Conservation (phyloP, 2,888 invertebrate species). For the Agriopis leucophaearia region DNA sequence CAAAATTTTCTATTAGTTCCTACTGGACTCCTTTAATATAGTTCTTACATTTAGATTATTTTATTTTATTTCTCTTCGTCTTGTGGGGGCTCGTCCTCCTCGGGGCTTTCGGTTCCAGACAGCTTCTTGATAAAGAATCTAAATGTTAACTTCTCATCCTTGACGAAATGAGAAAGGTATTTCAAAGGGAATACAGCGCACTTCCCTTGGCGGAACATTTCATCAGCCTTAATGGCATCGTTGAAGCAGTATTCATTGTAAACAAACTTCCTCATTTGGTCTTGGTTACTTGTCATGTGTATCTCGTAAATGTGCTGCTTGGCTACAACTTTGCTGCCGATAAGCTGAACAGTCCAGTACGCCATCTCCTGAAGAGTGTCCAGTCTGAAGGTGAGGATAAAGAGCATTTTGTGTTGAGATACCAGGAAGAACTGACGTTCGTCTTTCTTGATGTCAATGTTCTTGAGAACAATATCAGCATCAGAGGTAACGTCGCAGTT, state of each 20-base stretch:
- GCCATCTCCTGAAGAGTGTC: constrained; percentile 73
- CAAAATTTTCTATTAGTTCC: too few relatives aligned
- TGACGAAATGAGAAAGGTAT: constrained; percentile 64
- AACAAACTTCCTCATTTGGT: constrained; percentile 64
- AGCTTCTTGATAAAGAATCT: constrained; percentile 68
- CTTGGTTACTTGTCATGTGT: constrained; percentile 68
- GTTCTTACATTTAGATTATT: too few relatives aligned
- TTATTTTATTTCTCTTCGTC: too few relatives aligned
- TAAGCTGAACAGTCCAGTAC: constrained; percentile 74
- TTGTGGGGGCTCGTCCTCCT: too few relatives aligned
- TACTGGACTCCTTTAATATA: too few relatives aligned
- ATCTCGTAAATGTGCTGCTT: constrained; percentile 74
- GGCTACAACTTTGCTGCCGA: constrained; percentile 70
- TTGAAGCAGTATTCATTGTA: constrained; percentile 75
- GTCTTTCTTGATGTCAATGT: constrained; percentile 59
- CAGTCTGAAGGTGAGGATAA: constrained; percentile 72
- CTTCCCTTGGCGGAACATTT: constrained; percentile 68
- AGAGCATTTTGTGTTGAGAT: constrained; percentile 67
- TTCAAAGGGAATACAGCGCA: constrained; percentile 73
- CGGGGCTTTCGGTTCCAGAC: constrained; percentile 3
- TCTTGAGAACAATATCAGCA: constrained; percentile 62
- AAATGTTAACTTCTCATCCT: constrained; percentile 66
- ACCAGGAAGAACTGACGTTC: constrained; percentile 69
- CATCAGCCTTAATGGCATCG: constrained; percentile 70
- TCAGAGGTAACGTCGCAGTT: constrained; percentile 64